Percentiles rank a stretch among this genome's conserved stretches.
Conservation (phyloP, 2,113 vertebrate genomes). For the Bufo bufo region DNA sequence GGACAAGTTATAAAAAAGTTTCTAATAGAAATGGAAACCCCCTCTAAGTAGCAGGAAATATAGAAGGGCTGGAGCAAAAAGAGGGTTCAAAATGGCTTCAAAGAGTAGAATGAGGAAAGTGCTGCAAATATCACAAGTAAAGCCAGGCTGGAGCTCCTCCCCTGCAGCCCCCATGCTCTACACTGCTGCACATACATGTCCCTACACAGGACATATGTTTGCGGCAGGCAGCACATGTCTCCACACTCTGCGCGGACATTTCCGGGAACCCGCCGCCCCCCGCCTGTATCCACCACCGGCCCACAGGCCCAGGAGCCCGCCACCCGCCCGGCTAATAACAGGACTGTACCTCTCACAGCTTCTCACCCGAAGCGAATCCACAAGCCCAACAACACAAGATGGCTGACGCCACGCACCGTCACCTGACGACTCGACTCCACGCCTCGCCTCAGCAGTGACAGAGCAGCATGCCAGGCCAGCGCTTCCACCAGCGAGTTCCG, state of each 20-base stretch:
- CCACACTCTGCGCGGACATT: not conserved
- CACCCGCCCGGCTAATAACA: not conserved
- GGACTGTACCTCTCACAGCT: conserved; percentile 47
- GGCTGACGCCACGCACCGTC: conserved; percentile 75
- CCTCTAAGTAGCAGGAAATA: no score
- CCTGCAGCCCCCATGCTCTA: no score
- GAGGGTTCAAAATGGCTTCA: not conserved
- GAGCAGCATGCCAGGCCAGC: conserved; percentile 17
- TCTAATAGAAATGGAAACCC: no score
- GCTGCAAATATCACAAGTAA: no score
- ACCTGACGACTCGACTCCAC: conserved; percentile 65
- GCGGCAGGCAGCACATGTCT: conserved; percentile 42
- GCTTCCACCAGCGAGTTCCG: conserved; percentile 16
- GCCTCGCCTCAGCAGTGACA: conserved; percentile 47
- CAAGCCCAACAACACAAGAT: conserved; percentile 82
- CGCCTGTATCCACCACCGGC: not conserved
- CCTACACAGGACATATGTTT: no score
- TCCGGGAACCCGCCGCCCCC: not conserved
- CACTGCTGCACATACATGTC: no score
- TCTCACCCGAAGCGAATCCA: conserved; percentile 73
- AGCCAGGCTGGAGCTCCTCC: no score
- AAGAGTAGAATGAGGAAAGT: no score
- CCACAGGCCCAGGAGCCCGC: no score
- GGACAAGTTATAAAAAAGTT: not conserved
- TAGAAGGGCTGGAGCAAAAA: not conserved